phyloP scores from a whole-genome alignment of 2,113 vertebrate species.

The Patagioenas fasciata region DNA sequence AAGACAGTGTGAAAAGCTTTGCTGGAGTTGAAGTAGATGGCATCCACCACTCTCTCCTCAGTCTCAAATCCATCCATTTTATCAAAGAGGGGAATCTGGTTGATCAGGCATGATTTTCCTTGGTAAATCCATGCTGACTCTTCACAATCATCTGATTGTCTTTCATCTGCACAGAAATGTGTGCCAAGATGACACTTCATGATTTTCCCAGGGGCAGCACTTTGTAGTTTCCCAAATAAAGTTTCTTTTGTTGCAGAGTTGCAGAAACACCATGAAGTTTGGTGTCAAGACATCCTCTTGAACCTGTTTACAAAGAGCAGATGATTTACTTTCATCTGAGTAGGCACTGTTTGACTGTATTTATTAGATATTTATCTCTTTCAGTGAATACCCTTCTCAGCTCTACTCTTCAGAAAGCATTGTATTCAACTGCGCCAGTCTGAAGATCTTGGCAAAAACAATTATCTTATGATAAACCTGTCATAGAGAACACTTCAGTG shows the following conservation, averaged over 20 bases:
- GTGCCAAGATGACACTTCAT: not conserved
- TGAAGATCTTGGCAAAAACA: not conserved
- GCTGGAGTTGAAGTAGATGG: not conserved
- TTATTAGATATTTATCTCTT: not conserved
- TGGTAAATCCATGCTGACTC: not conserved
- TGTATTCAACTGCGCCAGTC: not conserved
- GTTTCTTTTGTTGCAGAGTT: not conserved
- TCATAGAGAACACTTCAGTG: not conserved
- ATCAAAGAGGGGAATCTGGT: not conserved
- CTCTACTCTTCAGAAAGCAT: too few species aligned
- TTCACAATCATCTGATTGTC: not conserved
- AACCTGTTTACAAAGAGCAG: slow-evolving; percentile 44
- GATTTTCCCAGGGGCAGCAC: not conserved
- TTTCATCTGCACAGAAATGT: not conserved
- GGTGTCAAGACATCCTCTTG: slow-evolving; percentile 74
- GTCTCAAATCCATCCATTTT: not conserved
- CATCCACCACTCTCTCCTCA: not conserved
- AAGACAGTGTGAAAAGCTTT: not conserved
- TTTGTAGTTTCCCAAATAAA: not conserved
- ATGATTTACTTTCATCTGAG: not conserved
- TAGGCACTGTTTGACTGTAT: not conserved
- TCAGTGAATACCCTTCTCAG: not conserved
- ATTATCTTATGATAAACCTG: not conserved
- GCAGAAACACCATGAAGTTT: slow-evolving; percentile 65
- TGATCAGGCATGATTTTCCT: not conserved